These are phyloP conservation scores for Sycophaga agraensis DNA, from an alignment of 1,140 invertebrate genomes.

Conservation along the genomic window DNA sequence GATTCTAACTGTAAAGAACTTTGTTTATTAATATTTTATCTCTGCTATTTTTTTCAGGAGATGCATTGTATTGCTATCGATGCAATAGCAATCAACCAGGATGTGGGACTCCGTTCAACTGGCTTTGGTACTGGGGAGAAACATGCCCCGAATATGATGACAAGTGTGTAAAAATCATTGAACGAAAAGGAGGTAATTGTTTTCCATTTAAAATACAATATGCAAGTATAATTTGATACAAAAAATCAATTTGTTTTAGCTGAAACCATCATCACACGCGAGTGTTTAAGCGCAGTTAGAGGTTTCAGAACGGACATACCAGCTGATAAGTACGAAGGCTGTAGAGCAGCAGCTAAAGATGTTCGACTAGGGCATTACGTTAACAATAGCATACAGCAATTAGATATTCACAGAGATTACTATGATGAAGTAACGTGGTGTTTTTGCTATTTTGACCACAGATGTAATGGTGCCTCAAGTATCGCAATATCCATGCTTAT, in stretches of 20 bases:
- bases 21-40: background rate
- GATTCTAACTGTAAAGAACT: background rate
- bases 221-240: background rate
- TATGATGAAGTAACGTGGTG: slow-evolving; percentile 85
- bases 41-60: background rate
- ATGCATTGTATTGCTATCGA: slow-evolving; percentile 78
- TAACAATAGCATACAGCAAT: slow-evolving; percentile 81
- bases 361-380: slow-evolving; percentile 82
- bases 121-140: slow-evolving; percentile 75
- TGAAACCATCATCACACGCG: slow-evolving; percentile 77
- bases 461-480: slow-evolving; percentile 69
- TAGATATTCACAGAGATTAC: slow-evolving; percentile 81
- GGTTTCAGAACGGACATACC: slow-evolving; percentile 82
- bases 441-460: slow-evolving; percentile 88
- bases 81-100: slow-evolving; percentile 88
- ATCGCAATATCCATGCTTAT: slow-evolving; percentile 36
- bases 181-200: slow-evolving; percentile 77
- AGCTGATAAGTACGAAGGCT: slow-evolving; percentile 90
- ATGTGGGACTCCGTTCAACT: slow-evolving; percentile 82
- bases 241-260: slow-evolving; percentile 55
- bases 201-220: background rate
- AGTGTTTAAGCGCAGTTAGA: slow-evolving; percentile 80
- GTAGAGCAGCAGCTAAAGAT: slow-evolving; percentile 77
- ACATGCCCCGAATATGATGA: slow-evolving; percentile 81
- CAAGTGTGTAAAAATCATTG: slow-evolving; percentile 88